Evolutionary conservation across 2,888 invertebrate genomes (phyloP).

Genomic region (Heliothis peltigera): DNA sequence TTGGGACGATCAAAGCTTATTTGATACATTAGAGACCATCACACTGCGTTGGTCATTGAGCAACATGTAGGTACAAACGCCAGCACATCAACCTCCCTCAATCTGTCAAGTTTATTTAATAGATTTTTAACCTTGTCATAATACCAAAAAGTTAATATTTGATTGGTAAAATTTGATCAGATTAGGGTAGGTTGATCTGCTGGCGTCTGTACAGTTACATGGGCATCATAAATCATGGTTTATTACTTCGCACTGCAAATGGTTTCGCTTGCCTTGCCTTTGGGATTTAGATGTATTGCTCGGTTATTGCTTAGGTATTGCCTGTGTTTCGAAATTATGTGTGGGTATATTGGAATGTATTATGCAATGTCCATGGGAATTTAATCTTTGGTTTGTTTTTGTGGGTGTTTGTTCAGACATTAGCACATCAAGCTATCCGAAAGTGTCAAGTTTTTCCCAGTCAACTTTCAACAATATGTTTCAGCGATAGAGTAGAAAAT

Average conservation of each 20-base stretch:
- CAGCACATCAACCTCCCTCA: too few species aligned
- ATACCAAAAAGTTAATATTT: too few species aligned
- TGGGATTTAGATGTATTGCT: constrained; percentile 37
- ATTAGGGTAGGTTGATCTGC: too few species aligned
- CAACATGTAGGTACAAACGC: not conserved
- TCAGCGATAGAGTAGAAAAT: too few species aligned
- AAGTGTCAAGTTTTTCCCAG: too few species aligned
- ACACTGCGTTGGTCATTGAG: constrained; percentile 19
- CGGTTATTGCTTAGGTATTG: constrained; percentile 21
- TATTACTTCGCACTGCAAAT: constrained; percentile 32
- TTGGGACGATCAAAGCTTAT: constrained; percentile 1
- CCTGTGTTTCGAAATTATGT: not conserved
- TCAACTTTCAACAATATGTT: too few species aligned
- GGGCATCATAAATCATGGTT: constrained; percentile 56
- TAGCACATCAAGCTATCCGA: too few species aligned
- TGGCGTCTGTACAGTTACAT: constrained; percentile 27
- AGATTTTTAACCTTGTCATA: too few species aligned
- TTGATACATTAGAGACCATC: constrained; percentile 6
- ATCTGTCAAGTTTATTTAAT: too few species aligned
- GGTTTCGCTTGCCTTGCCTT: constrained; percentile 29
- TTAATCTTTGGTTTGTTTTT: not conserved
- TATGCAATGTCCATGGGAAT: not conserved
- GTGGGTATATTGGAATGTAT: not conserved
- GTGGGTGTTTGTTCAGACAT: too few species aligned
- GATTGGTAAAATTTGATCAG: too few species aligned